Conservation (phyloP, 2,888 invertebrate genomes). For the Pachliopta kotzebuea region DNA sequence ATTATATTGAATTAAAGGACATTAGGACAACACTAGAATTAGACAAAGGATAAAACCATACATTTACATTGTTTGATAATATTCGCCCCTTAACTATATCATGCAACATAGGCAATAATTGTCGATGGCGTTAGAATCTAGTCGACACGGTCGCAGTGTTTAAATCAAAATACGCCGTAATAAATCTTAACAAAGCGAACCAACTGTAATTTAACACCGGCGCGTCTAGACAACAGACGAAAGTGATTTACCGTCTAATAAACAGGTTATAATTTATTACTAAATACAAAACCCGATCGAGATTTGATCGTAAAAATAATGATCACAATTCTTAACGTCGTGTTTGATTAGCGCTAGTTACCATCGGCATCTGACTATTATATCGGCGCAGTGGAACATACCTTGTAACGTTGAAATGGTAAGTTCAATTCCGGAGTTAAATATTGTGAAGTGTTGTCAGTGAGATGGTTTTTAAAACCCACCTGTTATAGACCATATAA, state of each 20-base stretch:
- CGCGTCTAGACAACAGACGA: constrained; percentile 44
- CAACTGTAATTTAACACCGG: constrained; percentile 49
- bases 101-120: constrained; percentile 27
- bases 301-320: constrained; percentile 38
- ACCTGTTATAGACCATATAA: no score
- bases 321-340: constrained; percentile 34
- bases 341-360: constrained; percentile 30
- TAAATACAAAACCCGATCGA: constrained; percentile 39
- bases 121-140: constrained; percentile 30
- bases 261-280: constrained; percentile 45
- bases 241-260: constrained; percentile 54
- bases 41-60: no score
- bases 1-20: no score
- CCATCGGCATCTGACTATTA: not conserved
- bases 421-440: no score
- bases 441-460: no score
- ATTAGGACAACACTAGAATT: no score
- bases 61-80: no score
- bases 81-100: not conserved
- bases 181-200: constrained; percentile 43
- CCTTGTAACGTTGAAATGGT: no score
- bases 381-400: no score
- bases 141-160: constrained; percentile 27
- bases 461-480: no score
- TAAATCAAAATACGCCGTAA: constrained; percentile 32